Evolutionary conservation across 2,888 invertebrate species (phyloP).

Genomic region (Agrotis segetum): DNA sequence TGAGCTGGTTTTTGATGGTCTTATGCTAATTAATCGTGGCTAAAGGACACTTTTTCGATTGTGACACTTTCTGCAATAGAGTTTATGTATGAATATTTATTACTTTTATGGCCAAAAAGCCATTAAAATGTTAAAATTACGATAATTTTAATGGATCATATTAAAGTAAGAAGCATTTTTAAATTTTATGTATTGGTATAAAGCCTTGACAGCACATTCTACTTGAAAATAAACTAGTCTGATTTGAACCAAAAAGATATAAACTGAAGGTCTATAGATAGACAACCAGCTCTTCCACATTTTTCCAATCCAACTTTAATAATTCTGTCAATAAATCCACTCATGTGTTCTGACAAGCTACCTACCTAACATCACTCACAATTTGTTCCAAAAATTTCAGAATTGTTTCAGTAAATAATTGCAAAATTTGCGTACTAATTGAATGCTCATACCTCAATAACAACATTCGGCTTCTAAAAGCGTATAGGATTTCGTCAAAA

Average conservation of each 20-base stretch:
- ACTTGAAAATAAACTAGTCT: no score
- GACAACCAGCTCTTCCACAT: not conserved
- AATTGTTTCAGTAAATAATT: not conserved
- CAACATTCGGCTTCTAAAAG: conserved; percentile 29
- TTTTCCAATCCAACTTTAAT: not conserved
- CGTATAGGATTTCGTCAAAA: conserved; percentile 45
- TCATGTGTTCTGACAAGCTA: conserved; percentile 10
- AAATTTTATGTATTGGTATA: no score
- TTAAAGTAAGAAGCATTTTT: no score
- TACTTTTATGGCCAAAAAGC: no score
- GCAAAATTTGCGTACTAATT: conserved; percentile 29
- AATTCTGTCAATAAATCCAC: not conserved
- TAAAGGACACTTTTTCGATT: conserved; percentile 23
- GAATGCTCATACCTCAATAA: conserved; percentile 38
- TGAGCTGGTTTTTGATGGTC: conserved; percentile 12
- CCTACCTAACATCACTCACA: not conserved
- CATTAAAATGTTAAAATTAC: no score
- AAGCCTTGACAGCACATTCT: no score
- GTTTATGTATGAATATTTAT: no score
- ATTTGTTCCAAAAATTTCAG: not conserved
- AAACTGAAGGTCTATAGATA: no score
- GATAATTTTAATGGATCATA: no score
- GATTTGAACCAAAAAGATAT: no score
- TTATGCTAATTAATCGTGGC: conserved; percentile 15
- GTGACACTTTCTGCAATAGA: not conserved